Conservation (phyloP, 30 jellyfish, hydroid and myxozoan species). For the Aurelia sp. region DNA sequence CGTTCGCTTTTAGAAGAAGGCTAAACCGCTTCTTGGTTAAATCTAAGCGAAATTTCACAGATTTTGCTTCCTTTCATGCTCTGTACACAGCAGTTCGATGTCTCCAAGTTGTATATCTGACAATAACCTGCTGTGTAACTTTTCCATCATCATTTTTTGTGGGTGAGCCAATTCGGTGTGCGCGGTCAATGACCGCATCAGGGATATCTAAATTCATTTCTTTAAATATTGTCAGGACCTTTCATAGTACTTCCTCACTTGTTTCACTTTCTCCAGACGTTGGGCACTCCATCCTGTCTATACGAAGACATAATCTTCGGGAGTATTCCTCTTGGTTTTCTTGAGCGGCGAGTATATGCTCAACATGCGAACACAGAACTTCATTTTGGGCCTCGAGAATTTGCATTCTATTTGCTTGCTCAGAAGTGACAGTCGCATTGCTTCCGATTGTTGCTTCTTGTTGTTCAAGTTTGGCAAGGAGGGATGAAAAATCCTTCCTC, state of each 20-base stretch:
- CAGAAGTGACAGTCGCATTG: too few species aligned
- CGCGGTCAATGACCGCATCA: conserved; percentile 52
- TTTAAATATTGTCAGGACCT: conserved; percentile 7
- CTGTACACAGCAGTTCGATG: too few species aligned
- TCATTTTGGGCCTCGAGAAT: too few species aligned
- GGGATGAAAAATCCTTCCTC: too few species aligned
- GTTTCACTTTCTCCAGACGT: not conserved
- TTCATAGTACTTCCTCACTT: not conserved
- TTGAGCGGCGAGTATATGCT: too few species aligned
- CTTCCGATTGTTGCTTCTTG: too few species aligned
- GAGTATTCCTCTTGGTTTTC: too few species aligned
- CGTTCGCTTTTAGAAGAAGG: too few species aligned
- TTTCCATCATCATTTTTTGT: conserved; percentile 5
- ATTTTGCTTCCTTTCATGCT: conserved; percentile 15
- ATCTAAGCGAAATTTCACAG: conserved; percentile 37
- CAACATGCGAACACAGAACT: too few species aligned
- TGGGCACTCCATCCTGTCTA: not conserved
- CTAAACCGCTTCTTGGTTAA: conserved; percentile 14
- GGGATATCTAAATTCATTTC: conserved; percentile 2
- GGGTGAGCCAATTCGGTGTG: conserved; percentile 43
- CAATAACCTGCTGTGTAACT: conserved; percentile 18
- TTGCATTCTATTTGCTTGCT: too few species aligned
- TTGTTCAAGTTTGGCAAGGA: too few species aligned
- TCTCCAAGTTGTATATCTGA: conserved; percentile 36
- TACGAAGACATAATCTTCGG: too few species aligned